phyloP scores from a whole-genome alignment of 1,140 invertebrate genomes.

The Cepaea nemoralis region DNA sequence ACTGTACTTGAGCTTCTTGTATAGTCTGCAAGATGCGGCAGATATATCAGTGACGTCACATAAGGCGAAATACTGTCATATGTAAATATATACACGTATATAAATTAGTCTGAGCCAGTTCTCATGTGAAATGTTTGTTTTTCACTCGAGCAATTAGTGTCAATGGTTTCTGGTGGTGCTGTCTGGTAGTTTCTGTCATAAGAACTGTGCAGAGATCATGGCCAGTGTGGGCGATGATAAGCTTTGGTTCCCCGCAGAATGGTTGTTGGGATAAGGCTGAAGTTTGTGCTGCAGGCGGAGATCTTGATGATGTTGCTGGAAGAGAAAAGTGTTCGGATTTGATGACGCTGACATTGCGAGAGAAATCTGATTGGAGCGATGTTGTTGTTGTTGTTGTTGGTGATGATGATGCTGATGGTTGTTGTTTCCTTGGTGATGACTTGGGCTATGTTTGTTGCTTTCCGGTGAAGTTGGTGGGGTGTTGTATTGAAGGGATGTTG shows the following conservation, averaged over 20 bases:
- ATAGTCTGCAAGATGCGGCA: too few relatives aligned
- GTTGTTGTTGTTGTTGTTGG: constrained; percentile 28
- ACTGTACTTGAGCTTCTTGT: too few relatives aligned
- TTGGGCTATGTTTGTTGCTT: neutral
- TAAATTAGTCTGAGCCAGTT: neutral
- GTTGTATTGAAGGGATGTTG: neutral
- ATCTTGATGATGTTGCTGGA: neutral
- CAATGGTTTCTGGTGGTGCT: too few relatives aligned
- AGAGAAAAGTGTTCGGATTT: constrained; percentile 6
- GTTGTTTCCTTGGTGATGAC: too few relatives aligned
- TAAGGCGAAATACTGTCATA: neutral
- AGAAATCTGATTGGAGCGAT: neutral
- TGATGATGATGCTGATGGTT: constrained; percentile 2
- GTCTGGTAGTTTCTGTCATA: neutral
- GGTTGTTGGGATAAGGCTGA: neutral
- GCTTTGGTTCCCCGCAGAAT: neutral
- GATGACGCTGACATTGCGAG: neutral
- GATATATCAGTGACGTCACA: neutral
- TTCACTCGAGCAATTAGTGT: too few relatives aligned
- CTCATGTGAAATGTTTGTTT: too few relatives aligned
- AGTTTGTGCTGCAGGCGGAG: neutral
- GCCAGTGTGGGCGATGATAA: neutral
- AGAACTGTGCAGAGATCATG: constrained; percentile 17
- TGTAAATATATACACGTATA: too few relatives aligned
- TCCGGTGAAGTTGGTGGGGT: constrained; percentile 33